Evolutionary conservation across 1,140 invertebrate species (phyloP).

Genomic region (Lithobius niger): DNA sequence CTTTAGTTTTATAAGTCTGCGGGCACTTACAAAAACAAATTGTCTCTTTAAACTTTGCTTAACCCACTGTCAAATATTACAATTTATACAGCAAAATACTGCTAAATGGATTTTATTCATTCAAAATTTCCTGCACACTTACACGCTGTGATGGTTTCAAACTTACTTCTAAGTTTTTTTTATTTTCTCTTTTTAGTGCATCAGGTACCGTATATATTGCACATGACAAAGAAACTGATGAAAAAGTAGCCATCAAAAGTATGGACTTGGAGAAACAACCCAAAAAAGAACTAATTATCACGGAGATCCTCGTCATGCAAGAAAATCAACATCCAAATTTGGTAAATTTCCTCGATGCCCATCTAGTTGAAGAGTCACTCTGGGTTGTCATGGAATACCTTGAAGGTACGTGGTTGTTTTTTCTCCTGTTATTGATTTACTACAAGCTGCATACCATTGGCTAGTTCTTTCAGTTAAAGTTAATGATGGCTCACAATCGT

Average conservation of each 20-base stretch:
- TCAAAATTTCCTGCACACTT: background rate
- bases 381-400: slow-evolving; percentile 47
- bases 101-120: too few relatives aligned
- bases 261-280: slow-evolving; percentile 88
- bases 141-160: too few relatives aligned
- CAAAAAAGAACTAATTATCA: slow-evolving; percentile 87
- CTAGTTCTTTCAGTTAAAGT: too few relatives aligned
- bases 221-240: slow-evolving; percentile 55
- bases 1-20: too few relatives aligned
- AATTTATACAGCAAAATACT: too few relatives aligned
- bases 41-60: too few relatives aligned
- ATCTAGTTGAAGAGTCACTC: slow-evolving; percentile 75
- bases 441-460: background rate
- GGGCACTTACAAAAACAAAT: too few relatives aligned
- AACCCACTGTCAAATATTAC: too few relatives aligned
- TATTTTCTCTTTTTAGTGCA: slow-evolving; percentile 28
- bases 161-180: too few relatives aligned
- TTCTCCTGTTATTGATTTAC: background rate
- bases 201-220: slow-evolving; percentile 86
- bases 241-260: slow-evolving; percentile 86
- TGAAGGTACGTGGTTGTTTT: too few relatives aligned
- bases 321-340: slow-evolving; percentile 90
- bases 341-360: slow-evolving; percentile 92
- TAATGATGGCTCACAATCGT: too few relatives aligned
- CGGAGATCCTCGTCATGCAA: slow-evolving; percentile 86